Conservation (phyloP, 2,113 vertebrate genomes). For the Brachypteracias leptosomus region DNA sequence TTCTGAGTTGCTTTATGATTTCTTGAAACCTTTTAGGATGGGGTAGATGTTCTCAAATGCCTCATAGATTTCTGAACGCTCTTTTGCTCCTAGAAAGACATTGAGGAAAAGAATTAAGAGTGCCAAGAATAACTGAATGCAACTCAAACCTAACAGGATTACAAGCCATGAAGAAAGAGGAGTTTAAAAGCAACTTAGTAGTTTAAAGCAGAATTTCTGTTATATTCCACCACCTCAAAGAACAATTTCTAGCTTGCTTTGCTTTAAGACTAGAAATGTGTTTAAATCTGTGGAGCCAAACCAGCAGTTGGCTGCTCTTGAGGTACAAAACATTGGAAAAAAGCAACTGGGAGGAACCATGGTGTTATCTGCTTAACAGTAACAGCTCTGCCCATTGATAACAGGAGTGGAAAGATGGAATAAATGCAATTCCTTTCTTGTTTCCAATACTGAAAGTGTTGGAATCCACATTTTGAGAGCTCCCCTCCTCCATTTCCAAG, state of each 20-base stretch:
- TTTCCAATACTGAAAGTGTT: background rate
- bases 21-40: slow-evolving; percentile 92
- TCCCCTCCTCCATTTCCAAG: background rate
- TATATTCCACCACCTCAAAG: background rate
- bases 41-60: slow-evolving; percentile 99
- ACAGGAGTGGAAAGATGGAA: background rate
- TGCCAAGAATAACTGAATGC: background rate
- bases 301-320: background rate
- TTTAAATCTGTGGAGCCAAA: background rate
- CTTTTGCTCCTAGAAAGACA: slow-evolving; percentile 87
- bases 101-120: background rate
- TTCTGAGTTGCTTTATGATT: slow-evolving; percentile 42
- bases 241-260: background rate
- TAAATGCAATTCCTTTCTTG: no score
- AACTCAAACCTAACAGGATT: background rate
- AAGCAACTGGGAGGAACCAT: background rate
- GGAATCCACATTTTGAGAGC: background rate
- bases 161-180: background rate
- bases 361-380: background rate
- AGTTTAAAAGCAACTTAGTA: background rate
- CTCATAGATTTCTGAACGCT: slow-evolving; percentile 92
- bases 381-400: background rate
- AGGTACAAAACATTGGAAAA: background rate
- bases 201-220: background rate
- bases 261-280: background rate